Percentiles rank a stretch among this genome's conserved stretches.
Conservation (phyloP, 2,888 invertebrate genomes). For the Trisateles emortualis region DNA sequence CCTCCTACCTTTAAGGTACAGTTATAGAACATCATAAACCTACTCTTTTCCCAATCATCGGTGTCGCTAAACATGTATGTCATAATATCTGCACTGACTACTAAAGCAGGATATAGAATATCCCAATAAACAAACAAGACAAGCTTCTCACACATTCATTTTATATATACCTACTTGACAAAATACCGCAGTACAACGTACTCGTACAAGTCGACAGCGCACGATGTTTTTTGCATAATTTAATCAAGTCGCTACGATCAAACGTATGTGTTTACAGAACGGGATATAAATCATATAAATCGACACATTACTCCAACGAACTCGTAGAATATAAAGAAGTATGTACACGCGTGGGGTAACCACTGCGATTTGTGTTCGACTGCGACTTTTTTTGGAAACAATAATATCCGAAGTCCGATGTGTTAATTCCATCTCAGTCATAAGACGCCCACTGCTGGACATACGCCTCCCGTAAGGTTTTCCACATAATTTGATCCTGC, state of each 20-base stretch:
- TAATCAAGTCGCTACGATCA: conserved; percentile 48
- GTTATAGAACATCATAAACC: no score
- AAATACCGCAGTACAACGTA: conserved; percentile 35
- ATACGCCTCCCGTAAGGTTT: no score
- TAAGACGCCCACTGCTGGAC: no score
- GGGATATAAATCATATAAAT: conserved; percentile 50
- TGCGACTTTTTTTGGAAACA: background rate
- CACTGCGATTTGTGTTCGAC: background rate
- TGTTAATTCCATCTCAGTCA: no score
- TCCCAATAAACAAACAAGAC: conserved; percentile 1
- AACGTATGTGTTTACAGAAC: conserved; percentile 50
- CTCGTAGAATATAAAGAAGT: conserved; percentile 22
- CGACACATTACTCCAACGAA: conserved; percentile 49
- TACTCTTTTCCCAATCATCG: no score
- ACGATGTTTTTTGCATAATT: conserved; percentile 53
- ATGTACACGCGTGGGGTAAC: conserved; percentile 4
- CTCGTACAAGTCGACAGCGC: conserved; percentile 31
- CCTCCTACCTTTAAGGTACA: no score
- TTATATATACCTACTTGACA: conserved; percentile 9
- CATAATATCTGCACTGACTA: no score
- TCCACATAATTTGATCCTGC: no score
- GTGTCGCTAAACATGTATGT: no score
- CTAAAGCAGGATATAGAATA: background rate
- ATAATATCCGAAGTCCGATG: no score
- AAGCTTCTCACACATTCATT: conserved; percentile 5